Base-by-base conservation (phyloP, 2,888 invertebrate species). In the Nomada fabriciana region DNA sequence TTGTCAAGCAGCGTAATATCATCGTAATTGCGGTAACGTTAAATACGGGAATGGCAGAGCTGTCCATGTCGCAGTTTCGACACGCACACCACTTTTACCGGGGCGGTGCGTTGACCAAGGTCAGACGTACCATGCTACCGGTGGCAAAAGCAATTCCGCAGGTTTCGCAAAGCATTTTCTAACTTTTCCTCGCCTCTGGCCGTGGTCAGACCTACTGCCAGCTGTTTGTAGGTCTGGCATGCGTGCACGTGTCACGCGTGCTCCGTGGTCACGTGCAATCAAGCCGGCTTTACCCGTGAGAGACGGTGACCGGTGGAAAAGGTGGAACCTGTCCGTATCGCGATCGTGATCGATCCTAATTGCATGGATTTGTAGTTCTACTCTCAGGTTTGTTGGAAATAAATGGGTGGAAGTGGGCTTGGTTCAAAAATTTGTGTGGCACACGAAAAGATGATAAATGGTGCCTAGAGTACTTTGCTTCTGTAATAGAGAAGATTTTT, bases 241-340 rank as follows among this genome's bases (percentile, higher is more conserved):
- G 88, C 83, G 82, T 86, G 84, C 89, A 89, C 89, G 89, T 89
- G 89, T 84, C 83, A 86, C 84, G 86, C 80, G 87, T 81, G 83
- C 73, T 65, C 80, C 53, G 57, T 42, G 61, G 86, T 89, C 89
- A 89, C 89, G 89, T 89, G 89, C 85, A 86, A 64, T 59, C 69
- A 11, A 9, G 47, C 18, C 72, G 50, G 25, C 60, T 63, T 18
- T 70, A 84, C 61, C 65, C 83, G 88, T 87, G 84, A 84, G 84
- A 84, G 84, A 86, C 82, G 55, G 69, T 60, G 76, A 64, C 61
- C 52, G 43, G 59, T 75, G 65, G 73, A 83, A 77, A 82, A 82
- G 77, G 69, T 77, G 73, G 60, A 77, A 77, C 85, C 63, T 67
- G 84, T 53, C 7, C 29, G 59, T 67, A 78, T 55, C 53, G 68